Evolutionary conservation across 2,113 vertebrate genomes (phyloP).

Genomic region (Eubucco bourcierii): DNA sequence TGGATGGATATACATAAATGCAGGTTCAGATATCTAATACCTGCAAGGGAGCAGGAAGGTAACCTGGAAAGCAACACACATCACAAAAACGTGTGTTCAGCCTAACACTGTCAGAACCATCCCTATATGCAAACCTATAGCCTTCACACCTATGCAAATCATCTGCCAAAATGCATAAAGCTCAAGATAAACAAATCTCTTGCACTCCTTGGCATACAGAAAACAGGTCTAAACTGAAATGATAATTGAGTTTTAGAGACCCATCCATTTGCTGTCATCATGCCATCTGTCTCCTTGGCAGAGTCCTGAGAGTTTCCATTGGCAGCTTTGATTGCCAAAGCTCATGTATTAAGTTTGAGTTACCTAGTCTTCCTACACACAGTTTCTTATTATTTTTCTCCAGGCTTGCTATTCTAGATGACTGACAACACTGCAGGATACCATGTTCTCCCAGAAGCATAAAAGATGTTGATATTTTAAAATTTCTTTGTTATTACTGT

Average conservation of each 20-base stretch:
- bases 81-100: neutral
- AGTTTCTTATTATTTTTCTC: conserved; percentile 19
- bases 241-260: conserved; percentile 64
- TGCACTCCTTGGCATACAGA: conserved; percentile 16
- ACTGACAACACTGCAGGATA: conserved; percentile 4
- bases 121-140: neutral
- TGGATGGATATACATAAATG: neutral
- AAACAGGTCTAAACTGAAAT: conserved; percentile 43
- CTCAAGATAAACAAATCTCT: conserved; percentile 59
- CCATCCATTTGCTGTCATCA: conserved; percentile 57
- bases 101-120: neutral
- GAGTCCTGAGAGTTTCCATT: conserved; percentile 42
- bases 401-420: neutral
- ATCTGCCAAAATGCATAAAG: conserved; percentile 38
- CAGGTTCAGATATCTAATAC: neutral
- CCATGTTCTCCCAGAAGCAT: neutral
- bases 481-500: neutral
- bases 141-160: conserved; percentile 36
- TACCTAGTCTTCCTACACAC: conserved; percentile 31
- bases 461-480: neutral
- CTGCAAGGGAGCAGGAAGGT: neutral
- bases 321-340: conserved; percentile 40
- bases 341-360: conserved; percentile 47
- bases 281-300: conserved; percentile 65
- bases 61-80: neutral